Evolutionary conservation across 2,113 vertebrate species (phyloP), one percentile per base, ranked within the genome.

Genomic region (Gymnobelideus leadbeateri): DNA sequence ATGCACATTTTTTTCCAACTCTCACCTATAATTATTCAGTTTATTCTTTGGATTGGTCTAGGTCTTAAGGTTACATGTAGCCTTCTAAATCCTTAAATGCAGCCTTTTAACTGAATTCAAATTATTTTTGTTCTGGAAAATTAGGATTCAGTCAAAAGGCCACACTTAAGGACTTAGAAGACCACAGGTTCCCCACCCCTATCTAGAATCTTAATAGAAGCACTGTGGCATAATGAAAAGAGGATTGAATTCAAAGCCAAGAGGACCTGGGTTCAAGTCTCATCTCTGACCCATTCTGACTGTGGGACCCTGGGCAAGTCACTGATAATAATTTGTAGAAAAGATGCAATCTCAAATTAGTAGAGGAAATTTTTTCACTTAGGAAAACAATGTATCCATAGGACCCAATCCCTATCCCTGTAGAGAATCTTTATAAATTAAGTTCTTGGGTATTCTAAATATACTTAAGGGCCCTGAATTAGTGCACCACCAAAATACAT

Each of bases 381-480:
- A 16, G n/a, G 5, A 84, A 19, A 21, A 84, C 16, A n/a, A 19
- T 84, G 28, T n/a, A 43, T 1, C 19, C 21, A 43, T 43, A 43
- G 21, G 7, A 8, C 10, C 16, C 19, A 84, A 16, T 84, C 16
- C 68, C 68, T 84, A 84, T 84, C 19, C 14, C 68, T 84, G 21
- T 84, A 84, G 0, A 84, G 37, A 43, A 84, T 84, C n/a, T 84
- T 84, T 84, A n/a, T n/a, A 77, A 77, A 84, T 43, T 94, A 51
- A 77, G 91, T 97, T 94, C 46, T 91, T 31, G 26, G 68, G 26
- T 47, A 25, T 47, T 47, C 46, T 51, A 57, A 24, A 54, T 54
- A 91, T 91, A 96, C 16, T 94, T 47, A 94, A 68, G 14, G 93
- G 51, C 51, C 5, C 51, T 77, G 89, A 52, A 94, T 51, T 90